Evolutionary conservation across 1,140 invertebrate species (phyloP), one percentile per base, ranked within the genome.

Genomic region (Anagrus nilaparvatae): DNA sequence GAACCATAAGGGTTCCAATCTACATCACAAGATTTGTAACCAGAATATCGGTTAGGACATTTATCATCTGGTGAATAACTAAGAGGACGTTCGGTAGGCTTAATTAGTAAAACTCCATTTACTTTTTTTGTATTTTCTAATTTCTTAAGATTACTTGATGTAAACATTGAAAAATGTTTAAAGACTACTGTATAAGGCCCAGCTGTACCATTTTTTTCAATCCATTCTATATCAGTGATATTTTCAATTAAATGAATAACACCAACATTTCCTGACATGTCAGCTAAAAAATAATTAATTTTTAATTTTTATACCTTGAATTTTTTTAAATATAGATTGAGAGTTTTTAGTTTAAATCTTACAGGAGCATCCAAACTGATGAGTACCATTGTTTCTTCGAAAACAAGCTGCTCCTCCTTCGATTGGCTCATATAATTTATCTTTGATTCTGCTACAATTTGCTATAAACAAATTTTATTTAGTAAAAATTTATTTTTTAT

Each of bases 351-450:
- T 10, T 23, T n/a, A 38, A 50, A 53, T 78, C 78, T 80, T 75
- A 87, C 87, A 90, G 25, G 83, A 78, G 66, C 91, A 95, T 43
- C 92, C 92, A 57, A 86, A 81, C 62, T 93, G 86, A 73, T 95
- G 87, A 14, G 91, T 94, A 31, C 80, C 87, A 75, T 95, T 96
- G 27, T 95, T 66, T 48, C 86, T 72, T 50, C 88, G 74, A 59
- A 91, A 91, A 70, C 91, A 95, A 35, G 80, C 78, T 43, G 78
- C 71, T 33, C 73, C 70, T 29, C 78, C 80, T 51, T 78, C 68
- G 29, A 92, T 76, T 7, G 76, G 61, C 52, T 79, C 73, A 60
- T 91, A 93, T 67, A 94, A 90, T 68, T 81, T 82, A 51, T 85
- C 77, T 54, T 77, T 78, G 4, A 80, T 76, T 50, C 84, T 72